Percentiles rank a stretch among this genome's conserved stretches.
Evolutionary conservation across 2,888 invertebrate species (phyloP).

Genomic region (Oxystoma pomonae): DNA sequence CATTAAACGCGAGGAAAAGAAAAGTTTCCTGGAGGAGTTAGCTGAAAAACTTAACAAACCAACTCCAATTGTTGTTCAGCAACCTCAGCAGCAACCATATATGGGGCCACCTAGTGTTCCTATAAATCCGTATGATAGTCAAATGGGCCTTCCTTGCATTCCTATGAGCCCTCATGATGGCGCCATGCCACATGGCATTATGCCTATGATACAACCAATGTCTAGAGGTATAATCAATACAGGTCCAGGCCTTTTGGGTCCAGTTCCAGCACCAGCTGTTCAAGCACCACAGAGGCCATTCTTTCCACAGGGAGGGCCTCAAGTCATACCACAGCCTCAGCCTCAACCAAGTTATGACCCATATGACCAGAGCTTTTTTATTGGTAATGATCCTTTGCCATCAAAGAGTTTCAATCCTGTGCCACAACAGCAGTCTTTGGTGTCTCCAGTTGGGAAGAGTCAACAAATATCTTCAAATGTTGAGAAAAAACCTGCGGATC

Average conservation of each 20-base stretch:
- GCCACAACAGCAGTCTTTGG: slow-evolving; percentile 2
- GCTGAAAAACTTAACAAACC: slow-evolving; percentile 40
- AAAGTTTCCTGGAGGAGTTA: slow-evolving; percentile 44
- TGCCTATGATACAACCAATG: neutral
- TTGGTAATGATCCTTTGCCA: slow-evolving; percentile 27
- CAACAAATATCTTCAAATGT: too few species aligned
- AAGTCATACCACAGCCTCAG: slow-evolving; percentile 1
- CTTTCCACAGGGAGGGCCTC: neutral
- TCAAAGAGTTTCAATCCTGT: neutral
- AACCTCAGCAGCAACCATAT: neutral
- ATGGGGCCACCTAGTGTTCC: neutral
- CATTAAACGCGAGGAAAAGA: slow-evolving; percentile 28
- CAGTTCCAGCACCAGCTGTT: slow-evolving; percentile 15
- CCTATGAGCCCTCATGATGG: neutral
- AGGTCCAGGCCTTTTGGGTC: neutral
- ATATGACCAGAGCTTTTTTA: slow-evolving; percentile 43
- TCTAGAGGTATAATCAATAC: neutral
- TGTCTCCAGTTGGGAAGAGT: neutral
- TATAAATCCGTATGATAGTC: neutral
- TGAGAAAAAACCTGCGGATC: neutral
- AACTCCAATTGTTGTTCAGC: slow-evolving; percentile 4
- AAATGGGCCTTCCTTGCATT: neutral
- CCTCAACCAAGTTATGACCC: slow-evolving; percentile 28
- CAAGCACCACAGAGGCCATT: neutral
- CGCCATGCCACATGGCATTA: neutral